phyloP scores from a whole-genome alignment of 2,888 invertebrate species.

The Desoria tigrina region DNA sequence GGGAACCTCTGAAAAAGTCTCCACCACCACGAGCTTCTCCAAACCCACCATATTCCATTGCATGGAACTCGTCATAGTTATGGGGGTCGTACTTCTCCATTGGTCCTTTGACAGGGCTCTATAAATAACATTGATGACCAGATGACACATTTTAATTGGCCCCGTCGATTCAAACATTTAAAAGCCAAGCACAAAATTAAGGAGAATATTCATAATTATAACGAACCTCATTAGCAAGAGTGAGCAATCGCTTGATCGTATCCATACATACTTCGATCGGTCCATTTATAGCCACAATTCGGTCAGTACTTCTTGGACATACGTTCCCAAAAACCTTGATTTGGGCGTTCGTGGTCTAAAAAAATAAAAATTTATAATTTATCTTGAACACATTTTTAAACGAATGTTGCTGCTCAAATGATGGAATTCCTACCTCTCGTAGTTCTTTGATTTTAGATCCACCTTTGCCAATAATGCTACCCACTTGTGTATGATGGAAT shows the following conservation, averaged over 20 bases:
- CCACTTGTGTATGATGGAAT: slow-evolving; percentile 97
- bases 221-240: slow-evolving; percentile 80
- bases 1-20: slow-evolving; percentile 50
- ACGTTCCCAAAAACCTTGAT: slow-evolving; percentile 87
- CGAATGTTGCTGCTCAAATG: background rate
- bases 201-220: slow-evolving; percentile 43
- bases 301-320: slow-evolving; percentile 95
- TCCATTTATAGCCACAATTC: slow-evolving; percentile 74
- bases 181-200: background rate
- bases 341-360: slow-evolving; percentile 89
- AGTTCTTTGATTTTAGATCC: slow-evolving; percentile 98
- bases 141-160: background rate
- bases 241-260: slow-evolving; percentile 82
- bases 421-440: slow-evolving; percentile 70
- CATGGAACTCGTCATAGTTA: slow-evolving; percentile 92
- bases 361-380: slow-evolving; percentile 28
- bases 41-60: slow-evolving; percentile 94
- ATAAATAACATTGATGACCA: background rate
- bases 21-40: slow-evolving; percentile 60
- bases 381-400: background rate
- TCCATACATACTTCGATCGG: slow-evolving; percentile 66
- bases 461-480: slow-evolving; percentile 95
- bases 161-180: background rate
- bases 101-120: slow-evolving; percentile 81
- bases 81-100: slow-evolving; percentile 90